Evolutionary conservation across 2,113 vertebrate genomes (phyloP), one percentile per base, ranked within the genome.

Genomic region (Seriola rivoliana): DNA sequence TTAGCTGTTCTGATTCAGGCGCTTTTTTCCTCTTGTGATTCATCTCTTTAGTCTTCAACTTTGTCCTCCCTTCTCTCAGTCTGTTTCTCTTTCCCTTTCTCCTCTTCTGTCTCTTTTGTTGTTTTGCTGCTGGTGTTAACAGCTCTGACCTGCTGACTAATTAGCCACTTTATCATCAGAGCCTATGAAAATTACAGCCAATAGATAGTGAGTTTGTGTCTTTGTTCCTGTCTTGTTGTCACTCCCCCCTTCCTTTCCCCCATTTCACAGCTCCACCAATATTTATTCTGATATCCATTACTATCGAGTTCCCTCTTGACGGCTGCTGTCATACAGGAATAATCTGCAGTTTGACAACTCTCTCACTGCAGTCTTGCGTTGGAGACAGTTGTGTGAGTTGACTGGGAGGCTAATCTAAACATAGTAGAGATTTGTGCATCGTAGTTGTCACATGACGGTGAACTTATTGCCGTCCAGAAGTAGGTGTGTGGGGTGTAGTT

Each of bases 151-250:
- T 75, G 69, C 79, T 78, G 73, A 85, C 85, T 90, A 93, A 94
- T 94, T 91, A 93, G 85, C 81, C 83, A 85, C 89, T 93, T 81
- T 89, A 92, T 93, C 90, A 88, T 80, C 81, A 87, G 80, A 84
- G 88, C 67, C 79, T 85, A 29, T 86, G 40, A 50, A 85, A 89
- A 79, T 75, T 80, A 80, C 85, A 88, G 65, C 88, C 67, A 78
- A 55, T 29, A 88, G 75, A 77, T 65, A 57, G n/a, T 50, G 58
- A 46, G 65, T 77, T 73, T 84, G 46, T 44, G 44, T 82, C 67
- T 86, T 71, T 87, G 63, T 81, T 80, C 57, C 63, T 38, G 21
- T 59, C 75, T 65, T 79, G 57, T 80, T 80, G 29, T 80, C 68
- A 63, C 25, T 59, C 34, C 58, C 36, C 42, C 50, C 58, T 44